phyloP scores from a whole-genome alignment of 2,888 invertebrate species.

The Pammene fasciana region DNA sequence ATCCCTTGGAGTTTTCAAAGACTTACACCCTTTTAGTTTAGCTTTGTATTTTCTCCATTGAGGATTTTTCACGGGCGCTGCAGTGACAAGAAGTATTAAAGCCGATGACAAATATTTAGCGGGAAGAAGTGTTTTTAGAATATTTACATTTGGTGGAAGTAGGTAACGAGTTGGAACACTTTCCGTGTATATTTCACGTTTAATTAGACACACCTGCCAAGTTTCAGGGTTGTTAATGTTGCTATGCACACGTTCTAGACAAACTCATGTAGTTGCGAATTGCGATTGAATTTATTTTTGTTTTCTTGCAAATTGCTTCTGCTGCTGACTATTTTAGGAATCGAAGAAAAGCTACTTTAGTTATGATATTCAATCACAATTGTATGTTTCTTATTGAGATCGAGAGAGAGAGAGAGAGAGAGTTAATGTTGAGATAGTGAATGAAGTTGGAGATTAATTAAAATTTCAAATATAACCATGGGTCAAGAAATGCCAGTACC shows the following conservation, averaged over 20 bases:
- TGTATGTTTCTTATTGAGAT: too few species aligned
- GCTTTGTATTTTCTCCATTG: background rate
- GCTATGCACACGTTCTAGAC: background rate
- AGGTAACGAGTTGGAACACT: background rate
- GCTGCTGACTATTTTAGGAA: too few species aligned
- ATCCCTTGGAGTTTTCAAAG: background rate
- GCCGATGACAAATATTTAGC: slow-evolving; percentile 29
- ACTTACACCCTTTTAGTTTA: background rate
- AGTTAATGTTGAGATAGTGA: too few species aligned
- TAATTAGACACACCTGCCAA: slow-evolving; percentile 27
- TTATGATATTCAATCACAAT: too few species aligned
- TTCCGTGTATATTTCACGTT: slow-evolving; percentile 1
- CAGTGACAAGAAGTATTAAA: slow-evolving; percentile 25
- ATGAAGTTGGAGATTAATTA: too few species aligned
- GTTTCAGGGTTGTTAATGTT: slow-evolving; percentile 1
- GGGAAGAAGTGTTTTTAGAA: background rate
- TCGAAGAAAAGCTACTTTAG: too few species aligned
- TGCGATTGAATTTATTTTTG: background rate
- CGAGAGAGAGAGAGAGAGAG: too few species aligned
- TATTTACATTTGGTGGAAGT: slow-evolving; percentile 7
- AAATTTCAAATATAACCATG: too few species aligned
- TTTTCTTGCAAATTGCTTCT: too few species aligned
- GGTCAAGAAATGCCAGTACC: too few species aligned
- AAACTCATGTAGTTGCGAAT: background rate
- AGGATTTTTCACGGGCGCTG: slow-evolving; percentile 21